A percentile compares a stretch with the other conserved stretches of the same genome.
These are phyloP conservation scores for Crepidodera aurea DNA, from an alignment of 2,888 invertebrate species.

Conservation along the genomic window DNA sequence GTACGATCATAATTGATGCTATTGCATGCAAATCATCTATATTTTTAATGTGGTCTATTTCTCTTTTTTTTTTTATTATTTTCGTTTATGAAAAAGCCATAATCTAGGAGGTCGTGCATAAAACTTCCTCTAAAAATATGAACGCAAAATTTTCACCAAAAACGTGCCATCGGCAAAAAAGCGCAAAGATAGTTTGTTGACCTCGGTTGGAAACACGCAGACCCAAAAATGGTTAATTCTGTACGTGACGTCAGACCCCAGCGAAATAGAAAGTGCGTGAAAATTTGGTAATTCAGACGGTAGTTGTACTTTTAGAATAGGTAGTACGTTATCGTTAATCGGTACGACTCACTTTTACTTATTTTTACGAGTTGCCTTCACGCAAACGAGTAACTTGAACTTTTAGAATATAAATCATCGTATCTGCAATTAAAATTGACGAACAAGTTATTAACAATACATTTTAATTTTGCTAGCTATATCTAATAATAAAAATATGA, in stretches of 20 bases:
- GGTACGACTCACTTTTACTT: conserved; percentile 45
- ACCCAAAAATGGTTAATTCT: conserved; percentile 36
- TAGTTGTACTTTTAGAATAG: conserved; percentile 18
- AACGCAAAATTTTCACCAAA: neutral
- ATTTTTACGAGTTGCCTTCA: conserved; percentile 12
- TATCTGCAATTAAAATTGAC: too few species aligned
- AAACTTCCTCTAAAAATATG: too few species aligned
- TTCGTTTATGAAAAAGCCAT: too few species aligned
- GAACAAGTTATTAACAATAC: too few species aligned
- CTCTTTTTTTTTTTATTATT: too few species aligned
- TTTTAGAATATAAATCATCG: too few species aligned
- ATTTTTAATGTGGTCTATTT: too few species aligned
- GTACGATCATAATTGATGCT: too few species aligned
- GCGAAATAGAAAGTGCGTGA: conserved; percentile 50
- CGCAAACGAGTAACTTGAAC: neutral
- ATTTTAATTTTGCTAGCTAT: too few species aligned
- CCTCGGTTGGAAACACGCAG: conserved; percentile 12
- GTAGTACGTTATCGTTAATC: conserved; percentile 27
- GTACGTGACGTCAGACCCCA: conserved; percentile 37
- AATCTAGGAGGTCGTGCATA: too few species aligned
- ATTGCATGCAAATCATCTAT: too few species aligned
- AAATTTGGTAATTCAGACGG: conserved; percentile 46
- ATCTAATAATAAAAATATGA: too few species aligned
- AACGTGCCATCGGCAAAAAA: neutral
- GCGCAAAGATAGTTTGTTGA: conserved; percentile 23